Percentiles rank a stretch among this genome's conserved stretches.
phyloP scores from a whole-genome alignment of 2,797 vertebrate genomes.

The Ataeniobius toweri region DNA sequence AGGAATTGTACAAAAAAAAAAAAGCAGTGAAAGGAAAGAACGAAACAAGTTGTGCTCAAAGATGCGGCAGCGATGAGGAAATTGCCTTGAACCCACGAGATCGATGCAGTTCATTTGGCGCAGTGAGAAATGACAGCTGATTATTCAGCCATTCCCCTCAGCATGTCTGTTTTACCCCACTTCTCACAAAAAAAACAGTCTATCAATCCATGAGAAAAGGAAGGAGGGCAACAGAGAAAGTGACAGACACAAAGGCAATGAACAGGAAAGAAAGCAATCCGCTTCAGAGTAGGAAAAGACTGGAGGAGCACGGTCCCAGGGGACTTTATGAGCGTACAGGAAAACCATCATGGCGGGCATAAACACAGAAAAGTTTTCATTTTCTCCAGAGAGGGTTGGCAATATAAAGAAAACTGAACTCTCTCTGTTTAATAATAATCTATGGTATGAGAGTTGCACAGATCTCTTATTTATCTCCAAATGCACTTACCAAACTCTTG shows the following conservation, averaged over 20 bases:
- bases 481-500: slow-evolving; percentile 88
- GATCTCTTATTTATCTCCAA: neutral
- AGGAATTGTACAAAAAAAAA: neutral
- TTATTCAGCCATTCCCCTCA: slow-evolving; percentile 75
- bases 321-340: slow-evolving; percentile 4
- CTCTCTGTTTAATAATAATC: neutral
- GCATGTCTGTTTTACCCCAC: slow-evolving; percentile 63
- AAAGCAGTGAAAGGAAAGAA: neutral
- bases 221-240: slow-evolving; percentile 8
- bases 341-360: neutral
- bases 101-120: slow-evolving; percentile 76
- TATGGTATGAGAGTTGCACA: neutral
- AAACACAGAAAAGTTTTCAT: neutral
- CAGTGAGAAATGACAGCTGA: slow-evolving; percentile 77
- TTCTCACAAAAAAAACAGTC: slow-evolving; percentile 32
- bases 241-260: slow-evolving; percentile 24
- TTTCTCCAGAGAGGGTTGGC: neutral
- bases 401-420: neutral
- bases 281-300: slow-evolving; percentile 14
- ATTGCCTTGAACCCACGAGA: slow-evolving; percentile 75
- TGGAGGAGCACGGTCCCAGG: neutral
- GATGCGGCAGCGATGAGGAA: slow-evolving; percentile 63
- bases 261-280: slow-evolving; percentile 10
- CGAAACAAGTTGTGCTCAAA: slow-evolving; percentile 45
- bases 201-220: slow-evolving; percentile 43